These are phyloP conservation scores for Lepilemur septentrionalis DNA, from an alignment of 2,797 vertebrate species.

Conservation along the genomic window DNA sequence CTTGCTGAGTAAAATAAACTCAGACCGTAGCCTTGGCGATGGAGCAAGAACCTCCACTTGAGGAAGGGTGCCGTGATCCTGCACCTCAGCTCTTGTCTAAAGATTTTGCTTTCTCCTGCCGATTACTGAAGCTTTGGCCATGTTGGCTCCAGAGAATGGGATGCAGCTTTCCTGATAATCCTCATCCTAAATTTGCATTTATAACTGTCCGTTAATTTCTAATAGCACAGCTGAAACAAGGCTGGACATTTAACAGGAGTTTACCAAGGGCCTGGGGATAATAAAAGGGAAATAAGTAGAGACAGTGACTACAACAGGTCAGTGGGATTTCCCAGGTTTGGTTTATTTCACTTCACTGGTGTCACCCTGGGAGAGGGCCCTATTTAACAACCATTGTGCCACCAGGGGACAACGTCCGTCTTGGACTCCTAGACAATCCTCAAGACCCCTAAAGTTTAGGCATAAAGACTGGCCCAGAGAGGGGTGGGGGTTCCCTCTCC, in stretches of 20 bases:
- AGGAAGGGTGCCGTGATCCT: neutral
- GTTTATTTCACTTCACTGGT: neutral
- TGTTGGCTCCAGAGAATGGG: neutral
- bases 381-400: neutral
- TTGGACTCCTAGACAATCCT: neutral
- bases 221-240: neutral
- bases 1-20: neutral
- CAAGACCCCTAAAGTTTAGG: neutral
- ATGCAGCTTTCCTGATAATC: neutral
- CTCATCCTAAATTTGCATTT: neutral
- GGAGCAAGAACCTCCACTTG: neutral
- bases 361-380: neutral
- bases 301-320: neutral
- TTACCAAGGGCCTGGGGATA: neutral
- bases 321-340: neutral
- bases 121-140: neutral
- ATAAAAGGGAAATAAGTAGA: slow-evolving; percentile 17
- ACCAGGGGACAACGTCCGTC: rapidly evolving
- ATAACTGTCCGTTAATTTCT: slow-evolving; percentile 7
- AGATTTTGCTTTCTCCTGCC: neutral
- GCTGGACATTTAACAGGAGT: slow-evolving; percentile 1
- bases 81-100: neutral
- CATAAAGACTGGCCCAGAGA: neutral
- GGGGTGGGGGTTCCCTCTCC: neutral
- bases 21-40: neutral